Percentiles rank a stretch among this genome's conserved stretches.
phyloP scores from a whole-genome alignment of 2,797 vertebrate species.

The Oreochromis mossambicus region DNA sequence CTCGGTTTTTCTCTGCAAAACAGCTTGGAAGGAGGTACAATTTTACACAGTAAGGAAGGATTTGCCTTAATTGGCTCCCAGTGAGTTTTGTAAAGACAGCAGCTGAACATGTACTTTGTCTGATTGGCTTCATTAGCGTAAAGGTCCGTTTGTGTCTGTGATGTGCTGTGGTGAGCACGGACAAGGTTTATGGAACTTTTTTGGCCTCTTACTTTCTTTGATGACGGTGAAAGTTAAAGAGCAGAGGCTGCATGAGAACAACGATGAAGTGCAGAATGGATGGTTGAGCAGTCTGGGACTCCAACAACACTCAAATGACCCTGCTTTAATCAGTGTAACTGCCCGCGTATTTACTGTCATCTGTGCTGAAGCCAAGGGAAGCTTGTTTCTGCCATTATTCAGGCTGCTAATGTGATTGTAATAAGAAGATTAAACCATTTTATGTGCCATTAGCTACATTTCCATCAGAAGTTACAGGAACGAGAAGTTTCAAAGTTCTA shows the following conservation, averaged over 20 bases:
- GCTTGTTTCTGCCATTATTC: neutral
- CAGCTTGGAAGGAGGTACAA: too few relatives aligned
- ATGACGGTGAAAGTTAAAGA: neutral
- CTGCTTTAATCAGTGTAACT: neutral
- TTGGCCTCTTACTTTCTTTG: neutral
- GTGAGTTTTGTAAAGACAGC: constrained; percentile 46
- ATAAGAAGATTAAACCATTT: neutral
- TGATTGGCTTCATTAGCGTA: constrained; percentile 50
- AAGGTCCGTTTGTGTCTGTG: constrained; percentile 54
- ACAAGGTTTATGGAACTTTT: constrained; percentile 42
- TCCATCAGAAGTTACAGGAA: neutral
- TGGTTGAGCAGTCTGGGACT: neutral
- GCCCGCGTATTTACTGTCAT: neutral
- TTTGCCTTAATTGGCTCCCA: constrained; percentile 57
- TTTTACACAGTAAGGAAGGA: constrained; percentile 17
- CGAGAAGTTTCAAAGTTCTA: neutral
- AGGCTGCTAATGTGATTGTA: neutral
- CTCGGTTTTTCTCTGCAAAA: constrained; percentile 1
- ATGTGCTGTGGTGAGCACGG: constrained; percentile 47
- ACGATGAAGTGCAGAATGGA: neutral
- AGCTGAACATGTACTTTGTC: constrained; percentile 57
- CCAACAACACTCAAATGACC: neutral
- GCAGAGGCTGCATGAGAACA: neutral
- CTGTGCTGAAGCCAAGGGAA: neutral
- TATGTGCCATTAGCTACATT: neutral